Conservation (phyloP, 2,888 invertebrate genomes). For the Hipparchia sbordonii region DNA sequence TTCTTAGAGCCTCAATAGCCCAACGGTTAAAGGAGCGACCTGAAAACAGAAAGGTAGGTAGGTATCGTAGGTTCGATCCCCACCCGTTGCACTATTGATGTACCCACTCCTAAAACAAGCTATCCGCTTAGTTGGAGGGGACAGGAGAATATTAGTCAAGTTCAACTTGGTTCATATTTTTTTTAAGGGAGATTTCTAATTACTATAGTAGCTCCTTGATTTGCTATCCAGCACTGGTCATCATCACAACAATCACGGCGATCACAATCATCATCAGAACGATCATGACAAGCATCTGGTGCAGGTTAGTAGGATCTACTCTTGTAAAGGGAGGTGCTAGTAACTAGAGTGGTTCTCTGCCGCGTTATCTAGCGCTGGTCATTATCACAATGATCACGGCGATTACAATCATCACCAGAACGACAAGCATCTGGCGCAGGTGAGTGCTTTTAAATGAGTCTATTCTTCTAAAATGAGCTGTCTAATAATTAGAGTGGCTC, state of each 20-base stretch:
- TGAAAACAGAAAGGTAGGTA: too few species aligned
- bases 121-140: too few species aligned
- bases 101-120: too few species aligned
- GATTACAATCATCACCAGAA: slow-evolving; percentile 37
- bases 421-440: slow-evolving; percentile 48
- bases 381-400: too few species aligned
- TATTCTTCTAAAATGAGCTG: slow-evolving; percentile 20
- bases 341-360: too few species aligned
- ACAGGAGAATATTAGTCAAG: too few species aligned
- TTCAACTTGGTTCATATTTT: too few species aligned
- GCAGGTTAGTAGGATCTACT: slow-evolving; percentile 41
- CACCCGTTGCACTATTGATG: slow-evolving; percentile 53
- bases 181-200: slow-evolving; percentile 99
- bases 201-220: slow-evolving; percentile 96
- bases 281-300: slow-evolving; percentile 46
- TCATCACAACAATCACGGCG: slow-evolving; percentile 37
- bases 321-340: slow-evolving; percentile 17
- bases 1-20: too few species aligned
- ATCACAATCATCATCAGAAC: slow-evolving; percentile 37
- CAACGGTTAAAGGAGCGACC: too few species aligned
- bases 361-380: too few species aligned
- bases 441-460: slow-evolving; percentile 18
- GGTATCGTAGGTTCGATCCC: too few species aligned
- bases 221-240: slow-evolving; percentile 64
- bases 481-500: too few species aligned